phyloP scores from a whole-genome alignment of 2,888 invertebrate species.

The Microchrysa polita region DNA sequence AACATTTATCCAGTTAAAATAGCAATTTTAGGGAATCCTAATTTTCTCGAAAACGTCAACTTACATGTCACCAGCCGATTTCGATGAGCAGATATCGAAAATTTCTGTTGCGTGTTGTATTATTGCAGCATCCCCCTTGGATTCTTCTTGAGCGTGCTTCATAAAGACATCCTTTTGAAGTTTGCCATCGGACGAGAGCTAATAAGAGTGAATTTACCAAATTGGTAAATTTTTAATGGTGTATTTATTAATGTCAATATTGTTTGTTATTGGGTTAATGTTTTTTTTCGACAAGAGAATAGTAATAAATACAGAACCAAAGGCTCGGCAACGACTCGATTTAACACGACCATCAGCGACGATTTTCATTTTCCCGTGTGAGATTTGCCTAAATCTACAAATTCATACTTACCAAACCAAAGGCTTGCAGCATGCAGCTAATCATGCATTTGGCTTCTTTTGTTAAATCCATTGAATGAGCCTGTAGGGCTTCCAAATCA shows the following conservation, averaged over 20 bases:
- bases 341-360: too few species aligned
- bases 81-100: not conserved
- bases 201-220: too few species aligned
- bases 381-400: not conserved
- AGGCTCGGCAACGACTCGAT: too few species aligned
- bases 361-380: not conserved
- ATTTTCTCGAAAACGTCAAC: not conserved
- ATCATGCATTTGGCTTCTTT: slow-evolving; percentile 36
- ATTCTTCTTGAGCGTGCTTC: slow-evolving; percentile 13
- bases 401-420: slow-evolving; percentile 18
- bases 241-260: not conserved
- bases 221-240: too few species aligned
- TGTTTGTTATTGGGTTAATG: not conserved
- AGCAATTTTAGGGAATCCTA: not conserved
- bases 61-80: slow-evolving; percentile 18
- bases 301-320: too few species aligned
- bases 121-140: slow-evolving; percentile 31
- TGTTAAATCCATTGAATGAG: slow-evolving; percentile 6
- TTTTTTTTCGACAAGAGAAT: too few species aligned
- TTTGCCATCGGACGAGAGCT: slow-evolving; percentile 29
- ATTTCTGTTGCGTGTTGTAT: slow-evolving; percentile 23
- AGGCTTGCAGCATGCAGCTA: slow-evolving; percentile 17
- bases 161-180: slow-evolving; percentile 14
- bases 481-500: slow-evolving; percentile 23
- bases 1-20: not conserved